phyloP scores from a whole-genome alignment of 2,888 invertebrate species.

The Synanthedon tipuliformis region DNA sequence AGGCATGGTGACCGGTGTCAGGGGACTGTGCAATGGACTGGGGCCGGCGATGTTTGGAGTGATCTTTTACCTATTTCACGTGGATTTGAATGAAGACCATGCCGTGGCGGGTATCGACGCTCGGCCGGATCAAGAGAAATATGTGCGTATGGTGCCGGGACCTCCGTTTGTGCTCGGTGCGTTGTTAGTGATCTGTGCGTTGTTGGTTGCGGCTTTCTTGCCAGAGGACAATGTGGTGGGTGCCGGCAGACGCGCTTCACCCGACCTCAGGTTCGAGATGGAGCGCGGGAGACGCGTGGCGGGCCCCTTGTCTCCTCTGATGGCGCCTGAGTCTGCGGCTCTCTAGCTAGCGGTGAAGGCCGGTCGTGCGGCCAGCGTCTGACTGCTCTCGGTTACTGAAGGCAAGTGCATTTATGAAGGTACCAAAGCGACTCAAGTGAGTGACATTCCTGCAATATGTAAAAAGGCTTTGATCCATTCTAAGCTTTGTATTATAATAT shows the following conservation, averaged over 20 bases:
- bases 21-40: constrained; percentile 96
- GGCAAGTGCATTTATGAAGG: constrained; percentile 47
- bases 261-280: constrained; percentile 85
- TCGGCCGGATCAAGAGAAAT: constrained; percentile 57
- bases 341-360: constrained; percentile 70
- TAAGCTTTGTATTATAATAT: constrained; percentile 57
- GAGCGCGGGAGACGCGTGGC: constrained; percentile 82
- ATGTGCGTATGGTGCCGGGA: constrained; percentile 87
- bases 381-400: constrained; percentile 27
- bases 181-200: constrained; percentile 93
- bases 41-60: constrained; percentile 99
- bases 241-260: constrained; percentile 62
- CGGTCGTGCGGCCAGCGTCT: constrained; percentile 59
- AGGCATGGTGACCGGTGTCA: constrained; percentile 98
- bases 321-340: constrained; percentile 81
- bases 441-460: constrained; percentile 31
- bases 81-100: constrained; percentile 89
- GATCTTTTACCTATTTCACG: constrained; percentile 98
- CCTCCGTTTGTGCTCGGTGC: constrained; percentile 99
- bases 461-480: constrained; percentile 34
- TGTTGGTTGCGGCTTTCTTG: constrained; percentile 91
- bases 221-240: constrained; percentile 71
- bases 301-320: constrained; percentile 82
- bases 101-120: constrained; percentile 22
- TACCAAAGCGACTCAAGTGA: constrained; percentile 49